Conservation (phyloP, 2,888 invertebrate species). For the Malacosoma neustria region DNA sequence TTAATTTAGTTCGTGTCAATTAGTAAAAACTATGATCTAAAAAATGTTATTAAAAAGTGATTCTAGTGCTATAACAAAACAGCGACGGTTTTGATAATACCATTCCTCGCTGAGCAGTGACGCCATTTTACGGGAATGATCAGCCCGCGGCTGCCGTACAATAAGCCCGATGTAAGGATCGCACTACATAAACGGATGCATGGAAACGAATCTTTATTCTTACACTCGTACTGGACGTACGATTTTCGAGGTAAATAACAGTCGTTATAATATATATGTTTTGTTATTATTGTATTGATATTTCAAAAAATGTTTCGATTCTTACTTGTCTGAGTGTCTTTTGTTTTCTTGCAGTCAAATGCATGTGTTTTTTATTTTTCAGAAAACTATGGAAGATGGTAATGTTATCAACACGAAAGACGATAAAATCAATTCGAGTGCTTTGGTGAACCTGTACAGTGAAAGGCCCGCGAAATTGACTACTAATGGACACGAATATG, state of each 20-base stretch:
- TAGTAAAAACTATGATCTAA: conserved; percentile 28
- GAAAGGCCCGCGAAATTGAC: conserved; percentile 53
- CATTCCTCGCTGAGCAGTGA: conserved; percentile 69
- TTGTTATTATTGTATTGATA: conserved; percentile 41
- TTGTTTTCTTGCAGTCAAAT: conserved; percentile 60
- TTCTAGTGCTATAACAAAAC: conserved; percentile 35
- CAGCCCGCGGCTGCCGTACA: conserved; percentile 71
- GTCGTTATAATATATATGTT: conserved; percentile 20
- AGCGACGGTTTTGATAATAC: conserved; percentile 57
- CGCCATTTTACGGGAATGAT: conserved; percentile 76
- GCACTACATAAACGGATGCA: conserved; percentile 62
- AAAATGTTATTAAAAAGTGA: conserved; percentile 49
- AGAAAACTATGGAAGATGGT: conserved; percentile 76
- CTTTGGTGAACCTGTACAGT: conserved; percentile 46
- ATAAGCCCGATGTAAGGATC: conserved; percentile 69
- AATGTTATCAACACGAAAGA: conserved; percentile 59
- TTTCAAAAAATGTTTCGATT: conserved; percentile 55
- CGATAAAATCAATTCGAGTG: conserved; percentile 48
- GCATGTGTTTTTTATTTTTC: conserved; percentile 60
- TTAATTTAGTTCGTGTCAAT: conserved; percentile 34
- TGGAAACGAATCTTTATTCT: conserved; percentile 64
- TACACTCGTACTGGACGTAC: conserved; percentile 72
- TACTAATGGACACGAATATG: conserved; percentile 54
- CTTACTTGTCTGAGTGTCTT: conserved; percentile 65
- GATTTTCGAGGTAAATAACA: conserved; percentile 60